These are phyloP conservation scores for Rhegmatorhina hoffmannsi DNA, from an alignment of 2,113 vertebrate species.

Conservation along the genomic window DNA sequence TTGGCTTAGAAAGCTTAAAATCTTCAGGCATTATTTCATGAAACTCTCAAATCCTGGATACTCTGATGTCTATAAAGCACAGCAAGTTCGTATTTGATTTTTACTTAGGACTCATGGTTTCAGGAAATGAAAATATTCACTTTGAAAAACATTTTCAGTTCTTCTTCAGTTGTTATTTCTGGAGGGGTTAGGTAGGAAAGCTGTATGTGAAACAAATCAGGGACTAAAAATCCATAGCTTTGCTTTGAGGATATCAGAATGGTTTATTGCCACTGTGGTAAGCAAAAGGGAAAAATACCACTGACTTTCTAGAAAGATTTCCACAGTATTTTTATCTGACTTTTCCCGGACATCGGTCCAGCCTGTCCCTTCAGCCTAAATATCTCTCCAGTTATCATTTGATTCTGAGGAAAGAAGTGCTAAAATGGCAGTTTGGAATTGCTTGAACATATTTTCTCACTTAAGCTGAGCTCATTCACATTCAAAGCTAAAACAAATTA, in stretches of 20 bases:
- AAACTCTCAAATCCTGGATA: conserved; percentile 14
- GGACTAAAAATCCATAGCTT: background rate
- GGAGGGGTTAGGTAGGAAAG: background rate
- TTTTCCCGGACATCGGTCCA: background rate
- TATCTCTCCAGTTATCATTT: background rate
- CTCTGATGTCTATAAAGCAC: background rate
- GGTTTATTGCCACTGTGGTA: background rate
- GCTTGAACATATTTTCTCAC: background rate
- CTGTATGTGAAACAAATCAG: background rate
- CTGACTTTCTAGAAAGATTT: background rate
- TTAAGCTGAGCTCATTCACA: conserved; percentile 5
- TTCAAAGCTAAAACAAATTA: background rate
- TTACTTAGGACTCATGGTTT: background rate
- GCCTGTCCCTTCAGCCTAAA: background rate
- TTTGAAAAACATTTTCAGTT: background rate
- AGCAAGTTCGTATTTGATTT: background rate
- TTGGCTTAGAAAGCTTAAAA: conserved; percentile 40
- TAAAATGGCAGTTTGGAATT: conserved; percentile 27
- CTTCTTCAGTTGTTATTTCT: background rate
- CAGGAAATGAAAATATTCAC: conserved; percentile 7
- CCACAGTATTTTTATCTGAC: background rate
- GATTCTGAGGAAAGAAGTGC: background rate
- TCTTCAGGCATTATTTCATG: conserved; percentile 36
- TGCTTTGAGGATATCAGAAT: background rate
- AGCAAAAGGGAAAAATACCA: background rate